Base-by-base conservation (phyloP, 2,888 invertebrate species). In the Drosophila falleni region DNA sequence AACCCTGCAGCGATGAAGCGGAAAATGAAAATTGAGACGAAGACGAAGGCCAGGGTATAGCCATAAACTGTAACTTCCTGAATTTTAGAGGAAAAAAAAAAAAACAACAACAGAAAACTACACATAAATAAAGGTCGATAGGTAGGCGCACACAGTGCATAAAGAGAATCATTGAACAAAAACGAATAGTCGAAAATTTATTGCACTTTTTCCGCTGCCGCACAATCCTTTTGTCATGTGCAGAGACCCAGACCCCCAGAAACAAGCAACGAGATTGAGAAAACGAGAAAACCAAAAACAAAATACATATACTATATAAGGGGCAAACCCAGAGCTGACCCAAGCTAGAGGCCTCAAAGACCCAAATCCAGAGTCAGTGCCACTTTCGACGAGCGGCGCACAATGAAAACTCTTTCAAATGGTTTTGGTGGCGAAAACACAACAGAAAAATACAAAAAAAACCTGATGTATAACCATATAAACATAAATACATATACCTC, bases 371-470 rank as follows among this genome's bases (percentile, higher is more conserved):
- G 64, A 23, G 35, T 55, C 39, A 50, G 64, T 69, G 68, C 76
- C 82, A 79, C 81, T 81, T 78, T 75, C 79, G 47, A 66, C 87
- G 58, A 39, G 73, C 63, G 60, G 55, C 8, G 56, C 80, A 89
- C 78, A 87, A 83, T 87, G 72, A 83, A 83, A 83, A 83, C 84
- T 83, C 89, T 88, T 88, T 80, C 75, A 87, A 87, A 87, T 66
- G 78, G 37, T 15, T 15, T 39, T 56, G 50, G 49, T 16, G 16
- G 72, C 63, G 31, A 59, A 67, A 69, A 66, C 44, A 64, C 65
- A 72, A 78, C 47, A 47, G 50, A 39, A 81, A 66, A 59, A n/a
- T n/a, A n/a, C n/a, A n/a, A n/a, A n/a, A 31, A 6, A 39, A 11
- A 41, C 56, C 55, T 16, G 16, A 46, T 23, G 26, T 44, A 42